Conservation (phyloP, 2,113 vertebrate genomes). For the Leptobrachium leishanense region DNA sequence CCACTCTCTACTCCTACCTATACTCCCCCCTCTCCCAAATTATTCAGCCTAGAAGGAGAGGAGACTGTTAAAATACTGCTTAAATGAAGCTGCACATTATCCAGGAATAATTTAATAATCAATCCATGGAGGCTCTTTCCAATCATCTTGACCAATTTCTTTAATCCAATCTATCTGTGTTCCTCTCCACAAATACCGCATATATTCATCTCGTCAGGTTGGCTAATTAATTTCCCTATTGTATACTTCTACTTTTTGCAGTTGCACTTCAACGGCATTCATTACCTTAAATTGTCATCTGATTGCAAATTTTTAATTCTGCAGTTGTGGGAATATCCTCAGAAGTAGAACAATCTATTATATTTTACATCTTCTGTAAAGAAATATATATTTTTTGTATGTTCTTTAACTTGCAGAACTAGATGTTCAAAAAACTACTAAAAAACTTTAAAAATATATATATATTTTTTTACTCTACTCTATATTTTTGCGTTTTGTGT, state of each 20-base stretch:
- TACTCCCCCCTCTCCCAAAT: background rate
- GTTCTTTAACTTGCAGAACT: too few relatives aligned
- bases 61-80: background rate
- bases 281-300: background rate
- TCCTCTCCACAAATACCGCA: background rate
- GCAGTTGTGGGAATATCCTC: background rate
- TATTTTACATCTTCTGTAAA: too few relatives aligned
- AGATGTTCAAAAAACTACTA: too few relatives aligned
- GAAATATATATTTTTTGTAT: too few relatives aligned
- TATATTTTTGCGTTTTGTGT: too few relatives aligned
- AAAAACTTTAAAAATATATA: too few relatives aligned
- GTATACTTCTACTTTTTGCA: background rate
- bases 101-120: constrained; percentile 7
- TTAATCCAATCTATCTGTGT: background rate
- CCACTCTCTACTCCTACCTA: background rate
- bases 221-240: constrained; percentile 1
- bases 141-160: constrained; percentile 11
- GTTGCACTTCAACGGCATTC: background rate
- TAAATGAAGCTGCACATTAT: constrained; percentile 8
- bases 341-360: background rate
- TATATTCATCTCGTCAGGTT: background rate
- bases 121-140: background rate
- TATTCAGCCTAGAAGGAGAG: background rate
- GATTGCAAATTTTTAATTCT: background rate
- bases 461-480: too few relatives aligned